Base-by-base conservation (phyloP, 2,888 invertebrate genomes). In the Eupithecia tripunctaria region DNA sequence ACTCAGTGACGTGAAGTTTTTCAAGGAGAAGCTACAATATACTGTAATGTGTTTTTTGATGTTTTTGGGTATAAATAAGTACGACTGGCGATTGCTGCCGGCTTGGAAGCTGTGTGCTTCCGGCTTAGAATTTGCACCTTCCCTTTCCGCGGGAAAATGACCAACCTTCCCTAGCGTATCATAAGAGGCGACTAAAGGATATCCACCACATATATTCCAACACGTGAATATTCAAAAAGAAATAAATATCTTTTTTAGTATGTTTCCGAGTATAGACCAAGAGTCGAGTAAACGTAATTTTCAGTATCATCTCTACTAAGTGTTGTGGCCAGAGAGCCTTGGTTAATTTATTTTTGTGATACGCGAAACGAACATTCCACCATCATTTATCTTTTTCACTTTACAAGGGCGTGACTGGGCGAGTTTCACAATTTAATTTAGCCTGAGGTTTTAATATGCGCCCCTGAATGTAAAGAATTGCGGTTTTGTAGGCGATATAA, bases 371-470 rank as follows among this genome's bases (percentile, higher is more conserved):
- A 85, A 84, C 86, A 82, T 84, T 85, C 81, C 83, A 79, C 76
- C 67, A 83, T 84, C 89, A 89, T 90, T 90, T 87, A 89, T 90
- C 90, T 90, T 89, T 88, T 89, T 90, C 90, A 89, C 88, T 89
- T 87, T 83, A 84, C 85, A 83, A 87, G 89, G 86, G 89, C 88
- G 85, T 86, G 88, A 87, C 88, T 87, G 81, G 81, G 73, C 78
- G 85, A 86, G 85, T 89, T 89, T 88, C 85, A 88, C 89, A 87
- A 89, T 90, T 90, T 89, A 90, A 90, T 89, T 90, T 86, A 84
- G 84, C 77, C 76, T 79, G 85, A 79, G 85, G 84, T 87, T 88
- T 75, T 75, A 72, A 75, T 72, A 68, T 70, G 68, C 56, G 25
- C 29, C 66, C 63, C 65, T 67, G 69, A 68, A 66, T 68, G 66